Conservation (phyloP, 2,113 vertebrate genomes). For the Coryphaenoides rupestris region DNA sequence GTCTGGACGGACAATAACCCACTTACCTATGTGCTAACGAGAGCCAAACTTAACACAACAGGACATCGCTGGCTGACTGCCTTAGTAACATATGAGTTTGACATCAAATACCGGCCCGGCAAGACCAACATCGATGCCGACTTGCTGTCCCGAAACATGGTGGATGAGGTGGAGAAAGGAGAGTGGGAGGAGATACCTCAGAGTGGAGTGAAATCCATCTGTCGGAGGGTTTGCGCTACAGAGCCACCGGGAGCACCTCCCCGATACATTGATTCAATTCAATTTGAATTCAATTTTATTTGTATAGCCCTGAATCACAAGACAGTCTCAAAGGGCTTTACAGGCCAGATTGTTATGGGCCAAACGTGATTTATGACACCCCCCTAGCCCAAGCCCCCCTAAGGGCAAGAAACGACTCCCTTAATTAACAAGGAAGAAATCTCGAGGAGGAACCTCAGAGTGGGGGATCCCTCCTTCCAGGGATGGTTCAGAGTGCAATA, state of each 20-base stretch:
- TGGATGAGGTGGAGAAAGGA: not conserved
- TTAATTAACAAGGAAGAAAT: no score
- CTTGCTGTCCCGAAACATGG: not conserved
- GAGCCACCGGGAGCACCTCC: not conserved
- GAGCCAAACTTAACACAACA: slow-evolving; percentile 15
- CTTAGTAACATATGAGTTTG: slow-evolving; percentile 7
- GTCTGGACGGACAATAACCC: slow-evolving; percentile 11
- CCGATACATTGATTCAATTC: not conserved
- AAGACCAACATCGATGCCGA: slow-evolving; percentile 3
- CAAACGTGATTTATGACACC: no score
- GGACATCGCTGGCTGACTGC: slow-evolving; percentile 17
- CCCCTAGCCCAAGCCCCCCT: no score
- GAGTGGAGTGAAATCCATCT: not conserved
- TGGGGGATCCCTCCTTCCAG: no score
- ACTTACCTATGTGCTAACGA: slow-evolving; percentile 8
- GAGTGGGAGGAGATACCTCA: not conserved
- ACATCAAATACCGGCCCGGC: slow-evolving; percentile 1
- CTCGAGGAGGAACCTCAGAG: no score
- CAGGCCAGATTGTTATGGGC: no score
- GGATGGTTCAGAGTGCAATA: no score
- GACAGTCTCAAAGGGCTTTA: no score
- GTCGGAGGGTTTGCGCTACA: not conserved
- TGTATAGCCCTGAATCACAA: no score
- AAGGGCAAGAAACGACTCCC: no score
- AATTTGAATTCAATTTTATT: no score